Conservation (phyloP, 2,113 vertebrate species). For the Ascaphus truei region DNA sequence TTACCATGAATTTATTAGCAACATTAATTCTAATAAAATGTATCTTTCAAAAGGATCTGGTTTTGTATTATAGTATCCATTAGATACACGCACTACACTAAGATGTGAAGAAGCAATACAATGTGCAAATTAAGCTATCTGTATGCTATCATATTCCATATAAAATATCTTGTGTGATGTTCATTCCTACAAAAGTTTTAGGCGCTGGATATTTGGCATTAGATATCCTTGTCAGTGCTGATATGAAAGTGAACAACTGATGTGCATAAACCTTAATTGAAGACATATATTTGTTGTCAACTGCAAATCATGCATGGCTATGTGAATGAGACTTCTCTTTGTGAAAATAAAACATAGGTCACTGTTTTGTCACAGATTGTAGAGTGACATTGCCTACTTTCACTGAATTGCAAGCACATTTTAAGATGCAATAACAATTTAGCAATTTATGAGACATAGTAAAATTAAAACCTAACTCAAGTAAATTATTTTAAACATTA, state of each 20-base stretch:
- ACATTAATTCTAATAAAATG: slow-evolving; percentile 29
- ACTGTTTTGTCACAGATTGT: slow-evolving; percentile 30
- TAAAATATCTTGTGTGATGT: slow-evolving; percentile 28
- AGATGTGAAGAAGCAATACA: slow-evolving; percentile 36
- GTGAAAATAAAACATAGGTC: slow-evolving; percentile 40
- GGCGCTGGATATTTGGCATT: slow-evolving; percentile 43
- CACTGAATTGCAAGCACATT: slow-evolving; percentile 63
- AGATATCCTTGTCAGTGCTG: slow-evolving; percentile 25
- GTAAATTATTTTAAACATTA: too few species aligned
- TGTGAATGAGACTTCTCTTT: slow-evolving; percentile 22
- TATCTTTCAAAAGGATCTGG: slow-evolving; percentile 27
- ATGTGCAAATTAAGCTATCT: slow-evolving; percentile 39
- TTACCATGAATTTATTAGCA: slow-evolving; percentile 17
- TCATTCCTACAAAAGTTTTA: slow-evolving; percentile 41
- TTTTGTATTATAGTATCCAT: slow-evolving; percentile 24
- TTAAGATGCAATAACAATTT: too few species aligned
- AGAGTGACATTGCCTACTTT: slow-evolving; percentile 57
- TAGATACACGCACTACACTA: slow-evolving; percentile 20
- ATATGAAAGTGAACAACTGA: slow-evolving; percentile 4
- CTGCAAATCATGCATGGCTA: slow-evolving; percentile 16
- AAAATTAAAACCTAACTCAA: too few species aligned
- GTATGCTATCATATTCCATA: slow-evolving; percentile 34
- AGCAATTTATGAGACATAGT: too few species aligned
- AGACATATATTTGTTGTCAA: slow-evolving; percentile 30
- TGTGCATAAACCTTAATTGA: slow-evolving; percentile 37